These are phyloP conservation scores for Halichoerus grypus DNA, from an alignment of 2,113 vertebrate genomes.

Conservation along the genomic window DNA sequence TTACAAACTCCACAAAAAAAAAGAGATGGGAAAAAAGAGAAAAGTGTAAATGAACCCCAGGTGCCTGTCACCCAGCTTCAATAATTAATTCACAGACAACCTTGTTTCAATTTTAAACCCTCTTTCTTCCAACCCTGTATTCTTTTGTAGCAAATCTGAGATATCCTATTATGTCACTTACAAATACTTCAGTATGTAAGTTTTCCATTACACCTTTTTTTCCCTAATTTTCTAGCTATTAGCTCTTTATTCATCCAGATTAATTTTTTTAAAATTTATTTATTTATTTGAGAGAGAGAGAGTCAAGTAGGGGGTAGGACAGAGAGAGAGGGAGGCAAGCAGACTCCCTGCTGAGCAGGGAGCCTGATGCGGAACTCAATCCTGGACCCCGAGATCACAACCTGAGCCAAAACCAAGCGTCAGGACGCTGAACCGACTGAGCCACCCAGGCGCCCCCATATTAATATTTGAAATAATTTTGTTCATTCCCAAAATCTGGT, in stretches of 20 bases:
- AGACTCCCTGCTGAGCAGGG: not conserved
- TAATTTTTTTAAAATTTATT: not conserved
- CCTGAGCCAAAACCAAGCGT: not conserved
- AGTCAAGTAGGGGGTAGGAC: not conserved
- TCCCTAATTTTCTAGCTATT: not conserved
- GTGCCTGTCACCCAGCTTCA: not conserved
- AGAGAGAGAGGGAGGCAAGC: no score
- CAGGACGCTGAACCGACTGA: not conserved
- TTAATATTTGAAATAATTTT: slow-evolving; percentile 36
- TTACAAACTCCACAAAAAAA: not conserved
- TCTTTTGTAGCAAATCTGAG: slow-evolving; percentile 5
- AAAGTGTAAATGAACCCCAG: not conserved
- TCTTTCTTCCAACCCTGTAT: not conserved
- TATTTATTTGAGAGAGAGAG: not conserved
- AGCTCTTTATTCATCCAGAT: not conserved
- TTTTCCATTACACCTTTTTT: not conserved
- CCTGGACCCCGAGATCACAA: not conserved
- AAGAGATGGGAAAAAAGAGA: not conserved
- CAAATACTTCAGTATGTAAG: not conserved
- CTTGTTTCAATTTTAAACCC: not conserved
- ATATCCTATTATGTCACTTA: not conserved
- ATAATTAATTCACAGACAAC: not conserved
- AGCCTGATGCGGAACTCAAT: not conserved
- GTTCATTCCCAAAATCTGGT: not conserved
- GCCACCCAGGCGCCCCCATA: not conserved